These are phyloP conservation scores for Heterodera schachtii DNA, from an alignment of 1,140 invertebrate genomes.

Conservation along the genomic window DNA sequence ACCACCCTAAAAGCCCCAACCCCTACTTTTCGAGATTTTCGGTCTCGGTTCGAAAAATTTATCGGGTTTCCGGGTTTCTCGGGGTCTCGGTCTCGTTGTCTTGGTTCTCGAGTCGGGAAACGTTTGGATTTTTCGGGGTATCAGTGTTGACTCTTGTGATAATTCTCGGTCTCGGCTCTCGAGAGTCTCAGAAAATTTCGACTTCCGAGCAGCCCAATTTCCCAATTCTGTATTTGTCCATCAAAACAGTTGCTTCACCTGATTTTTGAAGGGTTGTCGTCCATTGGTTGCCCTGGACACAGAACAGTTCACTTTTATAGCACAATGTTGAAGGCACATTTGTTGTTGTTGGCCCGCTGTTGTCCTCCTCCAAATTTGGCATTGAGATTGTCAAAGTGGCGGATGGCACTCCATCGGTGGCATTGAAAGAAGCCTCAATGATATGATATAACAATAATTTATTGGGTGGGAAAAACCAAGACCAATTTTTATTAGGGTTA, in stretches of 20 bases:
- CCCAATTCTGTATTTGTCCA: too few species aligned
- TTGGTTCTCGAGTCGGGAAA: too few species aligned
- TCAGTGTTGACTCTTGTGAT: too few species aligned
- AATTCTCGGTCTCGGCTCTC: background rate
- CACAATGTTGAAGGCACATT: slow-evolving; percentile 9
- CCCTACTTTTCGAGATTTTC: too few species aligned
- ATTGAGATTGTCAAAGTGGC: slow-evolving; percentile 37
- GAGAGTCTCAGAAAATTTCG: too few species aligned
- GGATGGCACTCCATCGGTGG: slow-evolving; percentile 47
- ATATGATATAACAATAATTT: background rate
- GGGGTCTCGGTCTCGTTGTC: too few species aligned
- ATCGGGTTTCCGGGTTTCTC: too few species aligned
- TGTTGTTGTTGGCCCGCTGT: background rate
- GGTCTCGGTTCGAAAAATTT: background rate
- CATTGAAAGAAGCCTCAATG: slow-evolving; percentile 27
- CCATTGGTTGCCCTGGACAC: slow-evolving; percentile 2
- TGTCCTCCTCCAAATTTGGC: background rate
- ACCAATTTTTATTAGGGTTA: background rate
- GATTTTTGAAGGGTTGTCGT: background rate
- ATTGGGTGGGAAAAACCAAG: slow-evolving; percentile 5
- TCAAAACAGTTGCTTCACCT: background rate
- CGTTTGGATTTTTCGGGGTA: too few species aligned
- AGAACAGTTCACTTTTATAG: slow-evolving; percentile 14
- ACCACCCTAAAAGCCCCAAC: too few species aligned
- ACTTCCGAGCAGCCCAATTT: too few species aligned